These are phyloP conservation scores for Odobenus rosmarus DNA, from an alignment of 2,113 vertebrate genomes.

Conservation along the genomic window DNA sequence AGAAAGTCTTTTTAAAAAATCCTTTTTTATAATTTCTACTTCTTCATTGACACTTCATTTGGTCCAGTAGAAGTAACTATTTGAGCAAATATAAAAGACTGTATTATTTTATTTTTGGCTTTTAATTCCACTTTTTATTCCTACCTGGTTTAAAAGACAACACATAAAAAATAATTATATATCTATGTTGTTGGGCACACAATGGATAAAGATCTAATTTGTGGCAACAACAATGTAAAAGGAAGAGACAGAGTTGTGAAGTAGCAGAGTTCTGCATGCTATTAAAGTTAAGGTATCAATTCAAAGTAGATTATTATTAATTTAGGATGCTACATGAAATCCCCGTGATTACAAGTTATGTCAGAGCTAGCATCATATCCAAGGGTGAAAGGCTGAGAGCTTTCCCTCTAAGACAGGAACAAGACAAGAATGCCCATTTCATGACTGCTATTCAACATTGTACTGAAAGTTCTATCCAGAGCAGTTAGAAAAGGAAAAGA, in stretches of 20 bases:
- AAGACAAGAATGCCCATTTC: not conserved
- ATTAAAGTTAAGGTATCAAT: not conserved
- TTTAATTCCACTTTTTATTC: not conserved
- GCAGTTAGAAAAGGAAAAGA: no score
- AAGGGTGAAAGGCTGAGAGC: not conserved
- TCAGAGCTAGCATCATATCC: not conserved
- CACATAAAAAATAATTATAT: not conserved
- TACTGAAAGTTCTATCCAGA: no score
- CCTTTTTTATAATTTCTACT: not conserved
- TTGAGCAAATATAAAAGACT: not conserved
- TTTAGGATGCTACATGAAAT: not conserved
- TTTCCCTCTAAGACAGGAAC: not conserved
- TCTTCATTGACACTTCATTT: not conserved
- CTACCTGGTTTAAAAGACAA: not conserved
- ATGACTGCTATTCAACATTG: not conserved
- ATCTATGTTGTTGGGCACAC: not conserved
- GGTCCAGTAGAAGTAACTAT: not conserved
- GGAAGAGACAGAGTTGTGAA: not conserved
- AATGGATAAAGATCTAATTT: not conserved
- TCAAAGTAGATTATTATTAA: not conserved
- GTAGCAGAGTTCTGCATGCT: not conserved
- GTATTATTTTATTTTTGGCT: not conserved
- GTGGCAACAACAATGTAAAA: not conserved
- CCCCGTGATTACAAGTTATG: not conserved
- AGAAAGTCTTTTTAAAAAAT: not conserved